Base-by-base conservation (phyloP, 2,888 invertebrate species). In the Caenorhabditis sp. region DNA sequence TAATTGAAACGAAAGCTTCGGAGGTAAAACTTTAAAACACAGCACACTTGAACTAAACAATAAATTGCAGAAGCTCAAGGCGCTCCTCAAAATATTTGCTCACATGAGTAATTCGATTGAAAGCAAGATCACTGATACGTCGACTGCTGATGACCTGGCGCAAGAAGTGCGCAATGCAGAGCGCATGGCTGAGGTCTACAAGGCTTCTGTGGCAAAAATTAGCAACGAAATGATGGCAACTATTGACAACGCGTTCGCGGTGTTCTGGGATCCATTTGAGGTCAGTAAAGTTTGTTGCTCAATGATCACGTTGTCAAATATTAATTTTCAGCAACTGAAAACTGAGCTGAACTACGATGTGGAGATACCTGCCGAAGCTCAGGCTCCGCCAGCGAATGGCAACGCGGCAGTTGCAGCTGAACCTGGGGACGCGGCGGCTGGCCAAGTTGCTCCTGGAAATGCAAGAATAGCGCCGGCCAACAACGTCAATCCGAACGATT, bases 91-190 rank as follows among this genome's bases (percentile, higher is more conserved):
- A 22, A 32, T 75, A 22, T 75, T 75, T 39, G 75, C 43, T 13
- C 24, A 39, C 35, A 58, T 70, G 52, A 27, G 48, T 8, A 24
- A 41, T n/a, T 13, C 55, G 0, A 62, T 75, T 32, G 75, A 75
- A 15, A 15, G 27, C 2, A 46, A 56, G 26, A 59, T 63, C 37
- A 48, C 62, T 9, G 56, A 62, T 0, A 35, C 41, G 20, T 52
- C 70, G 9, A 75, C 75, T 8, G 27, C 56, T 9, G 70, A 62
- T 20, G 63, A 75, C 13, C 22, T 75, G 35, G 35, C 63, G 58
- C 30, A 9, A 2, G 68, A 68, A 24, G 61, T 70, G 17, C 8
- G 30, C 7, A 75, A 63, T n/a, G 62, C 75, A 0, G 52, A 68
- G 24, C 11, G 27, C 8, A 6, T 68, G n/a, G 27, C 68, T 4